Evolutionary conservation across 2,113 vertebrate species (phyloP).

Genomic region (Gnathonemus longibarbis): DNA sequence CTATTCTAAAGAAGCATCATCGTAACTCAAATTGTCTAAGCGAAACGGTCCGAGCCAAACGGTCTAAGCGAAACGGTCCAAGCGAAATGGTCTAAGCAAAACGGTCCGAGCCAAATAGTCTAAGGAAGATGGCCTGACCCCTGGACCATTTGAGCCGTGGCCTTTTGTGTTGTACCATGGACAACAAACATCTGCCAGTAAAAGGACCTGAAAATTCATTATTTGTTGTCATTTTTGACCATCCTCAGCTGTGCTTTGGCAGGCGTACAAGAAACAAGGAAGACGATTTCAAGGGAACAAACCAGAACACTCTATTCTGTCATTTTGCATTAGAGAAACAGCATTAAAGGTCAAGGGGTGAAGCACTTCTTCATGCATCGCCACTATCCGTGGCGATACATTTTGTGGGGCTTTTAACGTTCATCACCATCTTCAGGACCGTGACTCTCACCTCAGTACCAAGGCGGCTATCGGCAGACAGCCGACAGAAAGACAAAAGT

Average conservation of each 20-base stretch:
- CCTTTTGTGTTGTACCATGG: background rate
- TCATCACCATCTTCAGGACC: background rate
- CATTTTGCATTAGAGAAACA: background rate
- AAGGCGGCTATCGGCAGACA: conserved; percentile 93
- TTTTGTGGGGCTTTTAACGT: background rate
- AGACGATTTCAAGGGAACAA: background rate
- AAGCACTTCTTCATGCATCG: background rate
- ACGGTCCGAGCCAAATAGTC: background rate
- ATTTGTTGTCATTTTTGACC: background rate
- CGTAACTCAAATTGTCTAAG: background rate
- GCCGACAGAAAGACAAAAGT: conserved; percentile 92
- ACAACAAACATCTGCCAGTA: background rate
- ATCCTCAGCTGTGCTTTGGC: background rate
- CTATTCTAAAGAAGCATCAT: background rate
- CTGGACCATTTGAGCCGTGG: background rate
- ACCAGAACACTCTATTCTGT: background rate
- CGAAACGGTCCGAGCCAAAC: no score
- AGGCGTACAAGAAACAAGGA: background rate
- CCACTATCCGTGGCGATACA: background rate
- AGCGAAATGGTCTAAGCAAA: no score
- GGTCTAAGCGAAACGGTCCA: no score
- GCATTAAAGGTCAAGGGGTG: background rate
- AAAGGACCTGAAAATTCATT: background rate
- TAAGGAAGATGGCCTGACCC: background rate
- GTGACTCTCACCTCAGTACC: conserved; percentile 80